These are phyloP conservation scores for Geotrypetes seraphini DNA, from an alignment of 2,797 vertebrate species.

Conservation along the genomic window DNA sequence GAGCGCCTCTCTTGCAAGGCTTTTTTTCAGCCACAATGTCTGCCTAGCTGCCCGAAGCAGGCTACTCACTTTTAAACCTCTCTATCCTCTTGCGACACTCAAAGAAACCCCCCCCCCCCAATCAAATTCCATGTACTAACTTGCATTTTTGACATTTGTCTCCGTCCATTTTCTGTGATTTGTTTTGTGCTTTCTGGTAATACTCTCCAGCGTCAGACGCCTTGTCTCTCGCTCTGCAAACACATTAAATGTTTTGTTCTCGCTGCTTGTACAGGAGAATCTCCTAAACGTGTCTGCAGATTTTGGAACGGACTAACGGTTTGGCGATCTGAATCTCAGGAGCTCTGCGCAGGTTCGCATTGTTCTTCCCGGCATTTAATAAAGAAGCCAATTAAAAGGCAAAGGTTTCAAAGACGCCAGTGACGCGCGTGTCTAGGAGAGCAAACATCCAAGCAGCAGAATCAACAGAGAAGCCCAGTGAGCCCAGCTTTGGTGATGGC, in stretches of 20 bases:
- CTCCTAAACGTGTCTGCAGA: constrained; percentile 1
- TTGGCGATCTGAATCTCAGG: not conserved
- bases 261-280: constrained; percentile 11
- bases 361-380: not conserved
- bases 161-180: constrained; percentile 7
- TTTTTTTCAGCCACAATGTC: not conserved
- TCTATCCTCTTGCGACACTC: not conserved
- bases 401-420: not conserved
- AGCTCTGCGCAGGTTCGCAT: not conserved
- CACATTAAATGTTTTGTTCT: constrained; percentile 13
- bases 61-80: constrained; percentile 17
- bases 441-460: constrained; percentile 14
- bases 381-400: not conserved
- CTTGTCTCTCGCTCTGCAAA: constrained; percentile 23
- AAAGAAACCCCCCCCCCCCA: constrained; percentile 4
- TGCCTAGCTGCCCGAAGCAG: not conserved
- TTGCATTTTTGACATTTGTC: constrained; percentile 10
- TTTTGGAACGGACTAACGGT: not conserved
- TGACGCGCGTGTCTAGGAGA: constrained; percentile 14
- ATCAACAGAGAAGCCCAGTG: constrained; percentile 18
- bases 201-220: constrained; percentile 7
- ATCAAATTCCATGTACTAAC: constrained; percentile 4
- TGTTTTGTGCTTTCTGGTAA: constrained; percentile 14
- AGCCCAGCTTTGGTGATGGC: too few species aligned
- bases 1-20: not conserved